These are phyloP conservation scores for Chloroceryle amazona DNA, from an alignment of 2,797 vertebrate genomes.

Conservation along the genomic window DNA sequence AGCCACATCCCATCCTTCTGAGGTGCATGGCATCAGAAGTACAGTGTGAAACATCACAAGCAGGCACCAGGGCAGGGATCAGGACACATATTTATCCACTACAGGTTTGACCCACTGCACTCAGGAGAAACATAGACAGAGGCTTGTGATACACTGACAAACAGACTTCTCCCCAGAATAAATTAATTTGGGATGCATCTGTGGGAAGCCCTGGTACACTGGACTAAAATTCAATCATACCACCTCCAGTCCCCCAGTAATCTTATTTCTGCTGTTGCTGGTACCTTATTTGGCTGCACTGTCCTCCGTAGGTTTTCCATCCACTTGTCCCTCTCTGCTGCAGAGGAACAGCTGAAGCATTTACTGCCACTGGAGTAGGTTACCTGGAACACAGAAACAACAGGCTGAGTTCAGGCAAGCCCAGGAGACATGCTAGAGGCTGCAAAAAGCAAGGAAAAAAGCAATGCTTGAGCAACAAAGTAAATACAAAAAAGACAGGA, in stretches of 20 bases:
- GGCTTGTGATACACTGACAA: background rate
- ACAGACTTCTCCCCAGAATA: background rate
- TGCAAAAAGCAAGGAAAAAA: background rate
- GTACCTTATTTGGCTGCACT: constrained; percentile 96
- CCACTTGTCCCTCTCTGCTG: constrained; percentile 97
- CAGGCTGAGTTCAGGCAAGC: constrained; percentile 32
- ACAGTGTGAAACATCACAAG: background rate
- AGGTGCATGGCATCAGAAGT: background rate
- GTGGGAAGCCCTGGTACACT: constrained; percentile 6
- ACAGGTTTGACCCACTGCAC: constrained; percentile 15
- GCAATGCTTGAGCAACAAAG: background rate
- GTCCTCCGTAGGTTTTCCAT: constrained; percentile 96
- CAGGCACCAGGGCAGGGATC: background rate
- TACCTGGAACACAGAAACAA: constrained; percentile 84
- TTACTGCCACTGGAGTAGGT: constrained; percentile 93
- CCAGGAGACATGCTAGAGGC: background rate
- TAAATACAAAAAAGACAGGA: background rate
- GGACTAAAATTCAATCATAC: constrained; percentile 32
- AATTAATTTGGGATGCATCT: constrained; percentile 45
- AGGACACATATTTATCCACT: background rate
- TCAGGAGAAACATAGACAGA: background rate
- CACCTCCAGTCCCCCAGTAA: background rate
- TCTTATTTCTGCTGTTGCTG: background rate
- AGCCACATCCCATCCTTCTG: background rate
- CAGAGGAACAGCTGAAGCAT: constrained; percentile 95